phyloP scores from a whole-genome alignment of 2,797 vertebrate species.

The Muscicapa striata region DNA sequence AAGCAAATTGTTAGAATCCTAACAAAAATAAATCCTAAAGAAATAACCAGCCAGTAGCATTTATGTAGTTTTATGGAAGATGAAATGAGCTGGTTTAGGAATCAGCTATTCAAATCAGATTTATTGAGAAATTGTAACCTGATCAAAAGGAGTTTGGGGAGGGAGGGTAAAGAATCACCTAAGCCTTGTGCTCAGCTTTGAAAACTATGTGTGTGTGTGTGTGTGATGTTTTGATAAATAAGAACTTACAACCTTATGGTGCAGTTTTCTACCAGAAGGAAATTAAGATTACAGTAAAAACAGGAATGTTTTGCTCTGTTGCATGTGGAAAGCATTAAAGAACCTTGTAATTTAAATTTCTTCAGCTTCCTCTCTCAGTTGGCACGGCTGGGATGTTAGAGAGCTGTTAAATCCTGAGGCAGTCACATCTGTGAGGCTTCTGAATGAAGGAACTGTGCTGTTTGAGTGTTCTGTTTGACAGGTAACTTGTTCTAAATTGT shows the following conservation, averaged over 20 bases:
- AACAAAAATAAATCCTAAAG: not conserved
- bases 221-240: not conserved
- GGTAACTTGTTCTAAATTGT: not conserved
- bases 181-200: not conserved
- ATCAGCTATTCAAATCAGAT: not conserved
- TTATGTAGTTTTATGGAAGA: not conserved
- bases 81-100: not conserved
- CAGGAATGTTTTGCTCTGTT: not conserved
- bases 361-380: not conserved
- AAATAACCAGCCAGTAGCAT: not conserved
- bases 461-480: not conserved
- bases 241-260: not conserved
- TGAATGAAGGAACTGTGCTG: not conserved
- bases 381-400: not conserved
- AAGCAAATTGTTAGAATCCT: not conserved
- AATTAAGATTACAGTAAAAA: not conserved
- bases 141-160: not conserved
- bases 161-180: not conserved
- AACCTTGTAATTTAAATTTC: constrained; percentile 1
- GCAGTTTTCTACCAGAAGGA: constrained; percentile 19
- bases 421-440: not conserved
- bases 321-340: constrained; percentile 1
- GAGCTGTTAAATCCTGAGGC: not conserved
- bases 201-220: not conserved
- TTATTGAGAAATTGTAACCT: not conserved